These are phyloP conservation scores for Siphamia tubifer DNA, from an alignment of 2,113 vertebrate genomes.

Conservation along the genomic window DNA sequence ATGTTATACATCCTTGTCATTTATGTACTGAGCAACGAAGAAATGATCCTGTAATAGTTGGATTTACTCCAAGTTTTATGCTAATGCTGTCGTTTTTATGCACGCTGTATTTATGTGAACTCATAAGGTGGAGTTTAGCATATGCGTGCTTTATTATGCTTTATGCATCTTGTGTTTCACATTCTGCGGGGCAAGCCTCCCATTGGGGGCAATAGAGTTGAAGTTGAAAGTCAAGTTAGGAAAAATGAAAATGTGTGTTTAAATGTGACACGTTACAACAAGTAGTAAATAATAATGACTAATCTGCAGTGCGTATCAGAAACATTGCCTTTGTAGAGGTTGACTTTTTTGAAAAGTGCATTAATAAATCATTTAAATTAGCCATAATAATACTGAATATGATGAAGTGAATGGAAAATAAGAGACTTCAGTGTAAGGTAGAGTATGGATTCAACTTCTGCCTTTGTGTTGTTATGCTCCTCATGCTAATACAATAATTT, in stretches of 20 bases:
- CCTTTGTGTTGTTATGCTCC: neutral
- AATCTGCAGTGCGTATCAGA: neutral
- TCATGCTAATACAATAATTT: neutral
- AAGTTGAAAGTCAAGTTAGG: neutral
- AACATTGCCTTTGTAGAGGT: neutral
- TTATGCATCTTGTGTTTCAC: conserved; percentile 6
- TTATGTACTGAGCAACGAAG: too few relatives aligned
- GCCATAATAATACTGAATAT: neutral
- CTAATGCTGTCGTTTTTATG: conserved; percentile 4
- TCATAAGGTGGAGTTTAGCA: neutral
- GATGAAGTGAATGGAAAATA: neutral
- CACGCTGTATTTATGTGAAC: conserved; percentile 8
- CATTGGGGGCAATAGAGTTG: neutral
- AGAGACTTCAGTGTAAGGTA: neutral
- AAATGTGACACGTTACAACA: neutral
- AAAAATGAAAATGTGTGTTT: neutral
- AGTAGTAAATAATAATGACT: too few relatives aligned
- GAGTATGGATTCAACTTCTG: neutral
- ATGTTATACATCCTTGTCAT: too few relatives aligned
- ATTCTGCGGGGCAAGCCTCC: neutral
- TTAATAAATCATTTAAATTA: neutral
- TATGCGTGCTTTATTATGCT: conserved; percentile 13
- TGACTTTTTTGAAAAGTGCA: neutral
- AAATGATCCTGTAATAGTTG: neutral
- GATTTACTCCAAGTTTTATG: conserved; percentile 1